Evolutionary conservation across 2,888 invertebrate genomes (phyloP).

Genomic region (Loripinus fragilis): DNA sequence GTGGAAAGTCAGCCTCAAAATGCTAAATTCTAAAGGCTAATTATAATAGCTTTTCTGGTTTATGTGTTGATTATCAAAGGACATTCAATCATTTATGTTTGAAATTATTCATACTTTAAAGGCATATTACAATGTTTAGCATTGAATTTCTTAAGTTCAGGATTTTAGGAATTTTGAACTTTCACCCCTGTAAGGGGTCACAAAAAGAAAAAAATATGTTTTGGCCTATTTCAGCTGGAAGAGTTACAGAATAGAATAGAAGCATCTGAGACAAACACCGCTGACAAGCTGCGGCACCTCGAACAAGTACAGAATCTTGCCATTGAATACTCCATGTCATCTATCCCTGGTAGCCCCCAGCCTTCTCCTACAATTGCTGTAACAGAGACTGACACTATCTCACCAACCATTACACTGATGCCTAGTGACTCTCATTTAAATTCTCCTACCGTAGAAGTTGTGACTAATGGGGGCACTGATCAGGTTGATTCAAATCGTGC

Average conservation of each 20-base stretch:
- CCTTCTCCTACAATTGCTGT: conserved; percentile 4
- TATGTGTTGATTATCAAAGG: too few species aligned
- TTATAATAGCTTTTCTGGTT: too few species aligned
- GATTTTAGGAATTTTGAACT: too few species aligned
- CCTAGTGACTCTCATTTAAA: neutral
- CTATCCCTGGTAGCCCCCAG: conserved; percentile 3
- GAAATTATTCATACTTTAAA: too few species aligned
- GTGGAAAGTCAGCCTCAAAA: too few species aligned
- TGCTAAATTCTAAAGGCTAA: too few species aligned
- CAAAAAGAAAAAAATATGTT: too few species aligned
- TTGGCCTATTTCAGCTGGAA: conserved; percentile 53
- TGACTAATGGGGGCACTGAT: neutral
- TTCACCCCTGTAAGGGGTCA: too few species aligned
- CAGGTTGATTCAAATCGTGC: neutral
- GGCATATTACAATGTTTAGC: too few species aligned
- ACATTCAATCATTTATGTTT: too few species aligned
- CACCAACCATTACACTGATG: neutral
- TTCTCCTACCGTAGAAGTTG: neutral
- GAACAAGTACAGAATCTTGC: conserved; percentile 58
- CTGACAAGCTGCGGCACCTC: conserved; percentile 51
- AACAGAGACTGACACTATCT: neutral
- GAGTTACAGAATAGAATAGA: conserved; percentile 45
- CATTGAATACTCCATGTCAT: conserved; percentile 60
- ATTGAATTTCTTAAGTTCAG: too few species aligned
- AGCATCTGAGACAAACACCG: conserved; percentile 39